Evolutionary conservation across 2,797 vertebrate genomes (phyloP).

Genomic region (Characodon lateralis): DNA sequence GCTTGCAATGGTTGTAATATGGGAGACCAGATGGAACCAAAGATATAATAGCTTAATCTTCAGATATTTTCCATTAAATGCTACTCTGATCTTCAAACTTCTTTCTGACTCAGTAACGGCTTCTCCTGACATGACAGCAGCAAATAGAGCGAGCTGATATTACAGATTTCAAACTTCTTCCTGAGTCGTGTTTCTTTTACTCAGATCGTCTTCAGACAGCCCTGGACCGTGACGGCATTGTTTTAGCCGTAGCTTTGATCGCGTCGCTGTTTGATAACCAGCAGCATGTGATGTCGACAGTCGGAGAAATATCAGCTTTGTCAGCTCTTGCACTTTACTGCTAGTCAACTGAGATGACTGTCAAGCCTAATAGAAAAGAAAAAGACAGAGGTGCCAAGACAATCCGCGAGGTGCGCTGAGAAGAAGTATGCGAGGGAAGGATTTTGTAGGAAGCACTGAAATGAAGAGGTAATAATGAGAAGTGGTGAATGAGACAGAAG

Average conservation of each 20-base stretch:
- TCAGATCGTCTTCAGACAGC: constrained; percentile 2
- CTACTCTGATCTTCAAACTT: constrained; percentile 27
- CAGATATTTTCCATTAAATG: constrained; percentile 18
- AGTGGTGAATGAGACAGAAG: constrained; percentile 51
- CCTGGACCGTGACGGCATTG: constrained; percentile 23
- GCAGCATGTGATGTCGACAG: constrained; percentile 34
- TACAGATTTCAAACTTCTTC: constrained; percentile 33
- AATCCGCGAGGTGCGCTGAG: not conserved
- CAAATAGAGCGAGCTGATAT: constrained; percentile 15
- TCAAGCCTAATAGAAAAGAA: constrained; percentile 31
- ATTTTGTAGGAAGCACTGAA: not conserved
- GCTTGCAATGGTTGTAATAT: not conserved
- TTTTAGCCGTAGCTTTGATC: constrained; percentile 45
- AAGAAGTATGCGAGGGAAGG: constrained; percentile 6
- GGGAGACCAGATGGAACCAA: constrained; percentile 6
- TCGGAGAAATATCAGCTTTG: constrained; percentile 27
- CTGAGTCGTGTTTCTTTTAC: constrained; percentile 9
- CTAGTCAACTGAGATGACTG: constrained; percentile 21
- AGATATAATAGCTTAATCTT: constrained; percentile 8
- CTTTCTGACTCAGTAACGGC: constrained; percentile 30
- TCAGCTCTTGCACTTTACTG: constrained; percentile 47
- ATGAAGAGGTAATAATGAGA: constrained; percentile 33
- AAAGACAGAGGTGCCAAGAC: constrained; percentile 15
- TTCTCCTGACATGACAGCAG: constrained; percentile 30
- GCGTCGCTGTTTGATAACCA: constrained; percentile 29